Base-by-base conservation (phyloP, 2,888 invertebrate species). In the Drosophila melanocephala region DNA sequence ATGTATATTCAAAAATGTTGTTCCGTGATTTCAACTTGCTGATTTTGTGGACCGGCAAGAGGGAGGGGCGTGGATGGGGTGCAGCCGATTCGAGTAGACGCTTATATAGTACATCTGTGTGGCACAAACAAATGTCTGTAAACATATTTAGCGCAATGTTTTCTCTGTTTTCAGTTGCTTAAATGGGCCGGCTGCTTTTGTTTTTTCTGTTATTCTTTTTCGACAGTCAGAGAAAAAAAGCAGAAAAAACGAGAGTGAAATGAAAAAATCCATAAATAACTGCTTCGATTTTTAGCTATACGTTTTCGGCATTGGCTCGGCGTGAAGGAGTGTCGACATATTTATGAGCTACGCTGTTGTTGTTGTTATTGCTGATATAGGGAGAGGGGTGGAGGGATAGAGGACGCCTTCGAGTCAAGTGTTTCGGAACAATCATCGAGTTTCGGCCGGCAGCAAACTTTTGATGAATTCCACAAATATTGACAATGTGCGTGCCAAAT, bases 401-500 rank as follows among this genome's bases (percentile, higher is more conserved):
- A 35, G 50, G 75, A 59, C 37, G 57, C 47, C 62, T 61, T 42
- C 32, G 72, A 39, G 37, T 67, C 57, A 67, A 79, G 77, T 83
- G 73, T 51, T 72, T 72, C 59, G 62, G 73, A 42, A 51, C 65
- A 75, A 60, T 85, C 74, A 79, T 76, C 63, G 60, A 28, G 53
- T 55, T 56, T 52, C 32, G 51, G 33, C 39, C 33, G 51, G 50
- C 69, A 75, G 66, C 63, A 33, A 69, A 60, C 61, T 60, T 72
- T 75, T 87, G 84, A 89, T 86, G 84, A 81, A 88, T 88, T 88
- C 81, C 77, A 83, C 81, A 89, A 87, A 88, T 89, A 89, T 88
- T 88, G 88, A 88, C 87, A 88, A 83, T 81, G 86, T 84, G 83
- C 83, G 86, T 87, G 79, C 84, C 77, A 87, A 87, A 89, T 81